A percentile compares a stretch with the other conserved stretches of the same genome.
phyloP scores from a whole-genome alignment of 2,888 invertebrate species.

The Drosophila hamatofila region DNA sequence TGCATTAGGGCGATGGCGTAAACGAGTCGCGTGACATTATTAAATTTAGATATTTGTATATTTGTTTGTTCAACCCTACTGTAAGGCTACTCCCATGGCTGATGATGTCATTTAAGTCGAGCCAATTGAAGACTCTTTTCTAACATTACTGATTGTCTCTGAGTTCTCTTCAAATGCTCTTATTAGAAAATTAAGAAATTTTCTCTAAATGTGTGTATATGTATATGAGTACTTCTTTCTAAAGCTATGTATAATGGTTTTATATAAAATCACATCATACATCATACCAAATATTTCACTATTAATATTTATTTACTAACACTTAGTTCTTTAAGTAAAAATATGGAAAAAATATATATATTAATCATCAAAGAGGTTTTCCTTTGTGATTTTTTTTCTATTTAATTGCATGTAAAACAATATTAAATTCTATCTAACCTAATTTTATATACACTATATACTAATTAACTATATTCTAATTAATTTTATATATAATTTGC shows the following conservation, averaged over 20 bases:
- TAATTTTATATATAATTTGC: slow-evolving; percentile 15
- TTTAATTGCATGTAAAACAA: slow-evolving; percentile 1
- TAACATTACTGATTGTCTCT: slow-evolving; percentile 4
- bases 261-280: neutral
- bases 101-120: slow-evolving; percentile 53
- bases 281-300: neutral
- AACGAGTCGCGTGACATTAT: slow-evolving; percentile 46
- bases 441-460: neutral
- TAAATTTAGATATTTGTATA: slow-evolving; percentile 39
- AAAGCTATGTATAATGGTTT: too few species aligned
- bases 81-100: slow-evolving; percentile 20
- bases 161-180: neutral
- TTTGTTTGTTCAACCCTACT: slow-evolving; percentile 24
- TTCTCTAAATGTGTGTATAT: too few species aligned
- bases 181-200: too few species aligned
- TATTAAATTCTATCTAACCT: neutral
- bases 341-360: neutral
- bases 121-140: slow-evolving; percentile 32
- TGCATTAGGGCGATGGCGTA: slow-evolving; percentile 34
- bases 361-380: neutral
- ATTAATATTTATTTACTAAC: slow-evolving; percentile 5
- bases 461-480: slow-evolving; percentile 6
- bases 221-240: too few species aligned
- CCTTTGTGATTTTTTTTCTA: slow-evolving; percentile 1
- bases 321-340: neutral